Base-by-base conservation (phyloP, 2,888 invertebrate genomes). In the Falcaria lacertinaria region DNA sequence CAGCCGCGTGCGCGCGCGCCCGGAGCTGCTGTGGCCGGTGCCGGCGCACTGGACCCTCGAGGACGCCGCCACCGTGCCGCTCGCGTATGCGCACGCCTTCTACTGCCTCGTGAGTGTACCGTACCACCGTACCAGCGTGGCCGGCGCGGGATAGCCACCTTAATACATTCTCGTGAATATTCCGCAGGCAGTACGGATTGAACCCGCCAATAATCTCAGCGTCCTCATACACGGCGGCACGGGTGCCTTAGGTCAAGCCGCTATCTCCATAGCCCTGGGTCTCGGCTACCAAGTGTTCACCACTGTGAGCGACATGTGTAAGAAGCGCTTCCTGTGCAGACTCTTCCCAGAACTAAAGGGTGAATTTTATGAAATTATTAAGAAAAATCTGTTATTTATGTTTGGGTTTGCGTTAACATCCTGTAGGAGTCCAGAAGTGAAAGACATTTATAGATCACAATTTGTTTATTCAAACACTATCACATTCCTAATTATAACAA, bases 1-100 rank as follows among this genome's bases (percentile, higher is more conserved):
- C 8, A 89, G 90, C 11, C 68, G 86, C 28, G 88, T 94, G n/a
- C 74, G 76, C 40, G 90, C 89, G 6, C 83, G 90, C 49, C 72
- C 78, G 0, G 73, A 87, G 25, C 69, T 91, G 43, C 50, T 78
- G 35, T 96, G 95, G 94, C 86, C 91, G 6, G 84, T 95, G 11
- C 95, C 95, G 0, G 85, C 90, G 1, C 65, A 84, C 15, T 95
- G 94, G 94, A 89, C 87, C 2, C 69, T 94, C 17, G 91, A 93
- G 63, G 93, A 95, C 46, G 95, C 94, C 4, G 93, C 94, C 8
- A 93, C 94, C 0, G 91, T 95, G 0, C 95, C 96, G 0, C 91
- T 94, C 34, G 94, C 94, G 0, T 96, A 95, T 60, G 81, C 80
- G 8, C 89, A 92, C 0, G 90, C 90, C 0, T 88, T 72, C 40